A percentile compares a stretch with the other conserved stretches of the same genome.
Evolutionary conservation across 1,140 invertebrate genomes (phyloP).

Genomic region (Berghia stephanieae): DNA sequence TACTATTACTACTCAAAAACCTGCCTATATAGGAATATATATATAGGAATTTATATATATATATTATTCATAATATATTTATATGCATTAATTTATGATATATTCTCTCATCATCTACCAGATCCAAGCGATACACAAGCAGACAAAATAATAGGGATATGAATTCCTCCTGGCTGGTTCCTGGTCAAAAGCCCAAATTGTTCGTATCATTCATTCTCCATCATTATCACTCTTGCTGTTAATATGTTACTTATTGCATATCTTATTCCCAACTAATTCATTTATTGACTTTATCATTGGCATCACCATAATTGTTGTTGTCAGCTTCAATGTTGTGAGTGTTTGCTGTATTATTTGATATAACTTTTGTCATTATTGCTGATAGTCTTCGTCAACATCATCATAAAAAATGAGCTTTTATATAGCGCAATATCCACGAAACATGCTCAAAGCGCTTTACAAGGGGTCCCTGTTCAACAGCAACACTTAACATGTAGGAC

Average conservation of each 20-base stretch:
- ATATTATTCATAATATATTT: not conserved
- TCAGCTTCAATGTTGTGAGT: not conserved
- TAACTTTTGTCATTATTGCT: not conserved
- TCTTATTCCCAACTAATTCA: not conserved
- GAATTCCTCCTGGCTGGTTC: conserved; percentile 69
- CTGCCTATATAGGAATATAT: not conserved
- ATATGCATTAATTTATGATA: not conserved
- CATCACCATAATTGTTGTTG: conserved; percentile 5
- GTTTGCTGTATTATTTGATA: not conserved
- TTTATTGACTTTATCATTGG: not conserved
- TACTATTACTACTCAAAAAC: not conserved
- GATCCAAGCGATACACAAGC: conserved; percentile 19
- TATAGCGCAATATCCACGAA: no score
- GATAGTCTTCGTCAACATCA: not conserved
- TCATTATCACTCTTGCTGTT: no score
- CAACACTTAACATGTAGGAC: no score
- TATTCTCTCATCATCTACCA: not conserved
- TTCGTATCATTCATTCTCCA: conserved; percentile 33
- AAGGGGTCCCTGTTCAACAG: no score
- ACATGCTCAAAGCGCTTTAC: no score
- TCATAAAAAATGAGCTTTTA: no score
- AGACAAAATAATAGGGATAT: not conserved
- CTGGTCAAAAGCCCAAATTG: conserved; percentile 66
- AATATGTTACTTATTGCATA: not conserved
- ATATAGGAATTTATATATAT: not conserved